These are phyloP conservation scores for Xylophagus ater DNA, from an alignment of 2,888 invertebrate genomes.

Conservation along the genomic window DNA sequence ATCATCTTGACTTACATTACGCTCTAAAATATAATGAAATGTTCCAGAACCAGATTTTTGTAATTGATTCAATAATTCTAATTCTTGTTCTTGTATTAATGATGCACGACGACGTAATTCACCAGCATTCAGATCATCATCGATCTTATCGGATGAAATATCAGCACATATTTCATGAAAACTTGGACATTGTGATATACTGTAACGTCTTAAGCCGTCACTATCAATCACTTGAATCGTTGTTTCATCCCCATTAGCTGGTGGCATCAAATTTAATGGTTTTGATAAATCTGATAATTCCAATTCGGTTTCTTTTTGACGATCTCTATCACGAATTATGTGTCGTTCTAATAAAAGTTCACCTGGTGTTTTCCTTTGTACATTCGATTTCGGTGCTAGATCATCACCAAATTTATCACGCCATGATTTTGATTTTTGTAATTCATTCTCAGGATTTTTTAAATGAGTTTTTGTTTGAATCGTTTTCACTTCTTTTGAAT, in stretches of 20 bases:
- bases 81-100: constrained; percentile 45
- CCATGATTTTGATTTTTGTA: constrained; percentile 38
- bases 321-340: constrained; percentile 51
- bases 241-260: constrained; percentile 18
- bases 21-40: constrained; percentile 33
- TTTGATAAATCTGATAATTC: constrained; percentile 4
- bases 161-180: constrained; percentile 47
- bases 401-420: constrained; percentile 53
- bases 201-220: constrained; percentile 27
- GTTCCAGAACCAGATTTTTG: constrained; percentile 34
- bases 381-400: constrained; percentile 25
- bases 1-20: constrained; percentile 29
- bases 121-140: constrained; percentile 45
- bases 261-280: constrained; percentile 12
- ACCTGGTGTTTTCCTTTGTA: constrained; percentile 53
- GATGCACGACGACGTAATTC: constrained; percentile 40
- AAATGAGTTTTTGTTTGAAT: constrained; percentile 43
- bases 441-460: constrained; percentile 31
- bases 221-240: constrained; percentile 20
- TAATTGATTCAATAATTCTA: constrained; percentile 32
- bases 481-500: constrained; percentile 23
- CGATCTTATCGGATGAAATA: constrained; percentile 43
- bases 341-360: constrained; percentile 67
- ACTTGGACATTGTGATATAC: constrained; percentile 38
- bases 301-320: constrained; percentile 26